Evolutionary conservation across 2,113 vertebrate species (phyloP).

Genomic region (Nothocercus julius): DNA sequence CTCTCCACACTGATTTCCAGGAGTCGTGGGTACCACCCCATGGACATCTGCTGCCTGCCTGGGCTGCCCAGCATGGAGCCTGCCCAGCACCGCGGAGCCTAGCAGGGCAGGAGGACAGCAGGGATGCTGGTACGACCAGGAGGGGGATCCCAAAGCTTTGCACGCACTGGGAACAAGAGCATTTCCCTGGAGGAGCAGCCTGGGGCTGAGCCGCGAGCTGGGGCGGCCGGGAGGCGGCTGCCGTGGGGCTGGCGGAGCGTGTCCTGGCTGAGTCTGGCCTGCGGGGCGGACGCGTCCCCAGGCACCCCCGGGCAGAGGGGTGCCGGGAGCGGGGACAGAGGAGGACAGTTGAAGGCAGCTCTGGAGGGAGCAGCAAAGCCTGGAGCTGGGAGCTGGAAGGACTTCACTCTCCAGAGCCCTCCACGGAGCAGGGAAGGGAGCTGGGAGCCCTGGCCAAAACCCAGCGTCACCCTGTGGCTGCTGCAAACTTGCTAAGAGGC

Average conservation of each 20-base stretch:
- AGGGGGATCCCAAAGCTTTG: not conserved
- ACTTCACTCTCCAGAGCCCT: not conserved
- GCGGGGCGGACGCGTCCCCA: not conserved
- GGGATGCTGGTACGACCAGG: not conserved
- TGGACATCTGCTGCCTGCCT: too few relatives aligned
- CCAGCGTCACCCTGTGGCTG: not conserved
- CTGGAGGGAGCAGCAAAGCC: conserved; percentile 21
- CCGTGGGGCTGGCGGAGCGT: not conserved
- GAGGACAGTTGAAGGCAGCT: not conserved
- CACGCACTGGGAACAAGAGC: not conserved
- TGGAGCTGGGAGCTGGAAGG: not conserved
- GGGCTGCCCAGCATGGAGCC: not conserved
- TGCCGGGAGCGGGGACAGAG: not conserved
- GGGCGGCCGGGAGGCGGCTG: rapidly evolving
- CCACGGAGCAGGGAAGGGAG: rapidly evolving
- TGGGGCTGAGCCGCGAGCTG: not conserved
- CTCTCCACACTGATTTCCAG: not conserved
- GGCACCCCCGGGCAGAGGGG: not conserved
- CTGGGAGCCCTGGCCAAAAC: not conserved
- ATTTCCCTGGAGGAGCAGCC: not conserved
- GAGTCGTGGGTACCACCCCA: not conserved
- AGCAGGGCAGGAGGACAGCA: rapidly evolving
- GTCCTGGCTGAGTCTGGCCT: not conserved
- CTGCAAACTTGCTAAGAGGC: too few relatives aligned
- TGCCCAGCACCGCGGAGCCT: not conserved